phyloP scores from a whole-genome alignment of 1,140 invertebrate species.

The Mya arenaria region DNA sequence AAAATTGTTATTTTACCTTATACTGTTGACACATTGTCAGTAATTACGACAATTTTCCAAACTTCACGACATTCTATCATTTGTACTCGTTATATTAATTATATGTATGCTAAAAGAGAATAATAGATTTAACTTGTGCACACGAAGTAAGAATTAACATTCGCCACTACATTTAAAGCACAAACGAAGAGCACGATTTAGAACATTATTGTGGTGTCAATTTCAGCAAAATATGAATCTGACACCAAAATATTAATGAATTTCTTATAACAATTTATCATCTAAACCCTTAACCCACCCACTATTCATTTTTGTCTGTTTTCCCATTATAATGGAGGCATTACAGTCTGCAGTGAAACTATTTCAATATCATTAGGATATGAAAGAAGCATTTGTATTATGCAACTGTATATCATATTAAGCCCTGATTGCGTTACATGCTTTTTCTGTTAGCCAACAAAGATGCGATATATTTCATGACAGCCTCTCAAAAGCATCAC shows the following conservation, averaged over 20 bases:
- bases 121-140: too few relatives aligned
- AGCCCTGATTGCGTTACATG: constrained; percentile 13
- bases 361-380: constrained; percentile 42
- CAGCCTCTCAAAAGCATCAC: constrained; percentile 10
- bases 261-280: constrained; percentile 43
- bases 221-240: constrained; percentile 33
- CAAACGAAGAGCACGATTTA: too few relatives aligned
- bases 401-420: constrained; percentile 20
- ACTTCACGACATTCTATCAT: too few relatives aligned
- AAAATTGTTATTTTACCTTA: too few relatives aligned
- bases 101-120: too few relatives aligned
- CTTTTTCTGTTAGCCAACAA: neutral
- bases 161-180: too few relatives aligned
- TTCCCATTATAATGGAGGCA: constrained; percentile 3
- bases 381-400: constrained; percentile 26
- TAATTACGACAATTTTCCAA: too few relatives aligned
- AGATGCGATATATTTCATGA: neutral
- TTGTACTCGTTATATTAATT: too few relatives aligned
- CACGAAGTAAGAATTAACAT: too few relatives aligned
- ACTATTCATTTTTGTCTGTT: constrained; percentile 34
- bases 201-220: too few relatives aligned
- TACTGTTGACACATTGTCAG: too few relatives aligned
- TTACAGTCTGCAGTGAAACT: constrained; percentile 32
- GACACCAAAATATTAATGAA: constrained; percentile 41
- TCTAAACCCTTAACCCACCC: constrained; percentile 19